Evolutionary conservation across 2,888 invertebrate species (phyloP), one percentile per base, ranked within the genome.

Genomic region (Dryadula phaetusa): DNA sequence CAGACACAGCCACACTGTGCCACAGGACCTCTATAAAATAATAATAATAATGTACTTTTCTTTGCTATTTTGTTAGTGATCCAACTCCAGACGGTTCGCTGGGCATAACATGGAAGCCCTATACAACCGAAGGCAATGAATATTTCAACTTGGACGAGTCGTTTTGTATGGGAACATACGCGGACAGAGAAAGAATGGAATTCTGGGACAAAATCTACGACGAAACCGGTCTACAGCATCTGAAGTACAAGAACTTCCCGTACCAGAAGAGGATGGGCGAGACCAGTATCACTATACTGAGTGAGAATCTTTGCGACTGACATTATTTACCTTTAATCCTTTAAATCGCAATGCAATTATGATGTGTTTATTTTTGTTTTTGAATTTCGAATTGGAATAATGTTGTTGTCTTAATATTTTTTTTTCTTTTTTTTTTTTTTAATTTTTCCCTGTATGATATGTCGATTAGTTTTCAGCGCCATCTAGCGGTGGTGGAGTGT

Each of bases 181-280:
- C 89, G 1, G 78, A 88, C n/a, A 74, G 75, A 28, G 83, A 86
- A 0, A 81, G 88, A 34, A 70, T 87, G 0, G 79, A 81, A 1
- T 86, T 93, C 16, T 93, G 93, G 93, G 82, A 87, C 49, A 78
- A 81, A 64, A 66, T 92, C 32, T 93, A 92, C 66, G 81, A 72
- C 6, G 86, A 87, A 2, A 82, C 82, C 0, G 80, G 82, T 0
- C 66, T 83, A 0, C 83, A 85, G 22, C 75, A 74, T 67, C 28
- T 60, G 6, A 44, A 46, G 18, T 46, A 60, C 12, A 44, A 44
- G 14, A 60, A 16, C 0, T 60, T 20, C 7, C 28, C 25, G 10
- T 54, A 37, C n/a, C 44, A 54, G 18, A 46, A 44, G 14, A 32
- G 20, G 18, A 40, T n/a, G n/a, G 52, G 52, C 1, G 32, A 46